Evolutionary conservation across 2,113 vertebrate genomes (phyloP).

Genomic region (Sialia sialis): DNA sequence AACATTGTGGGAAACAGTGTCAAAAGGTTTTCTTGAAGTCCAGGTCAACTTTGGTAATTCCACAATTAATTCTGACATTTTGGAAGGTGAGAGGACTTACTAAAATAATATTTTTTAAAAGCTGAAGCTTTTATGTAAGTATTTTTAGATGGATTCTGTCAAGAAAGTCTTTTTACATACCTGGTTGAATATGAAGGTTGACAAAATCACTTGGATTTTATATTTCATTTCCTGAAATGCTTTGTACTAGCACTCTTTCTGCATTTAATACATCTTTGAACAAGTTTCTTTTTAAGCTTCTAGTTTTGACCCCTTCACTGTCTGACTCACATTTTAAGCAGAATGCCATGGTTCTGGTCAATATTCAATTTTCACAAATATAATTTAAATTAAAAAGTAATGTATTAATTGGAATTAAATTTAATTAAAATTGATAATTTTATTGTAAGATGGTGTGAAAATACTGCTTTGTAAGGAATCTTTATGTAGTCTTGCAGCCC

Average conservation of each 20-base stretch:
- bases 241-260: neutral
- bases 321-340: neutral
- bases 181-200: neutral
- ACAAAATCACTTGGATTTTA: neutral
- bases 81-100: neutral
- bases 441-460: neutral
- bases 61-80: neutral
- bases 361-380: neutral
- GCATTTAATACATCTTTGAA: neutral
- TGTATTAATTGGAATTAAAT: neutral
- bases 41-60: neutral
- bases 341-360: neutral
- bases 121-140: neutral
- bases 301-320: neutral
- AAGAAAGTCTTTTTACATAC: neutral
- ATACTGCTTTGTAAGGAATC: neutral
- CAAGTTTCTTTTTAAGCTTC: neutral
- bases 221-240: neutral
- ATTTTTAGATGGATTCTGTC: neutral
- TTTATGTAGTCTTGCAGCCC: neutral
- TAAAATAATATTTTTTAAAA: neutral
- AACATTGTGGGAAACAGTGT: fast-evolving
- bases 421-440: neutral
- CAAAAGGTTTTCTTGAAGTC: neutral
- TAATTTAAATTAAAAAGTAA: neutral